Percentiles rank a stretch among this genome's conserved stretches.
These are phyloP conservation scores for Nestor notabilis DNA, from an alignment of 2,113 vertebrate species.

Conservation along the genomic window DNA sequence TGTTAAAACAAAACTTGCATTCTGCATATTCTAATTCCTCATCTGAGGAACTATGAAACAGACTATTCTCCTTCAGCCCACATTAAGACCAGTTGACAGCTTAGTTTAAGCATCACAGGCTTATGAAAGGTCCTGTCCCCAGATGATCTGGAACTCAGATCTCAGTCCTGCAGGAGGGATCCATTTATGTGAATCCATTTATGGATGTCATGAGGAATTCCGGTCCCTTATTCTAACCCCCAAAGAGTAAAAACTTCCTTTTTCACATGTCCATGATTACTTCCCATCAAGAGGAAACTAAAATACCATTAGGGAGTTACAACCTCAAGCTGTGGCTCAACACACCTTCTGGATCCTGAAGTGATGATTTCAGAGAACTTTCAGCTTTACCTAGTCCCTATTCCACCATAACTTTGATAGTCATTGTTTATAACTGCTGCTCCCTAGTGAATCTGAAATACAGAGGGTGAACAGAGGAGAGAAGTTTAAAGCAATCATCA, in stretches of 20 bases:
- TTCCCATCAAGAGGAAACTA: neutral
- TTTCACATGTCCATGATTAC: neutral
- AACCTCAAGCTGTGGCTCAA: neutral
- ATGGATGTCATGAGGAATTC: neutral
- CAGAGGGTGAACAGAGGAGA: constrained; percentile 59
- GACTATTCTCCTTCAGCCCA: neutral
- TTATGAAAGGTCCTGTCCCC: neutral
- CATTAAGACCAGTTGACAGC: neutral
- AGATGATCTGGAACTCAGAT: neutral
- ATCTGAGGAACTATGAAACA: neutral
- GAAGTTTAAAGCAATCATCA: constrained; percentile 47
- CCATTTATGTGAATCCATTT: neutral
- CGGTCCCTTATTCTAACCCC: neutral
- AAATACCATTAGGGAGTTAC: neutral
- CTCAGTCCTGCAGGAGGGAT: neutral
- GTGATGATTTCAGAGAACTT: constrained; percentile 6
- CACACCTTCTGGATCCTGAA: neutral
- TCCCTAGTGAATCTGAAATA: constrained; percentile 30
- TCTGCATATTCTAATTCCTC: neutral
- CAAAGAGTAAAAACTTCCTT: neutral
- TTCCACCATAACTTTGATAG: neutral
- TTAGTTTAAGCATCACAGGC: neutral
- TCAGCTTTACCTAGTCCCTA: constrained; percentile 1
- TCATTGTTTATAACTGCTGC: neutral
- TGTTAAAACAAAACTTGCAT: neutral